phyloP scores from a whole-genome alignment of 2,888 invertebrate species.

The Cerastis leucographa region DNA sequence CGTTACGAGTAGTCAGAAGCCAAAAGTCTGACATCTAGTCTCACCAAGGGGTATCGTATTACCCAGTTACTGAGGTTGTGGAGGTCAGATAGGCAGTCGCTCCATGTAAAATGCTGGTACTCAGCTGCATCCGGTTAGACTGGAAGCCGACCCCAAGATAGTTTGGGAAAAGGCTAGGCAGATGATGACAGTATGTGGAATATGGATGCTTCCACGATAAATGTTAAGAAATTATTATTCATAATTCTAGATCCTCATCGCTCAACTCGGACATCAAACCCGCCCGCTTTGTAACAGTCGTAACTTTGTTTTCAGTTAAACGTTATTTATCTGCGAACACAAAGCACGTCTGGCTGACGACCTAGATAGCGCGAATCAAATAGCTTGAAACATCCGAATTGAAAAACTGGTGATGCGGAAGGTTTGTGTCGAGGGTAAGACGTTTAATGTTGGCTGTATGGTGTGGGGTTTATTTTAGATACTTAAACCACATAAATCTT shows the following conservation, averaged over 20 bases:
- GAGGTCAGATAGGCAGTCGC: too few relatives aligned
- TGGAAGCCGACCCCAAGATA: too few relatives aligned
- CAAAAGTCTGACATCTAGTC: too few relatives aligned
- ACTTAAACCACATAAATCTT: neutral
- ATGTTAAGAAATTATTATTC: neutral
- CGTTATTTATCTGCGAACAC: slow-evolving; percentile 54
- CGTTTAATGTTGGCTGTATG: slow-evolving; percentile 9
- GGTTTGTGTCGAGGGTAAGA: slow-evolving; percentile 16
- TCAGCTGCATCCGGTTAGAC: too few relatives aligned
- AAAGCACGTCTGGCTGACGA: slow-evolving; percentile 56
- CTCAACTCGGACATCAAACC: slow-evolving; percentile 1
- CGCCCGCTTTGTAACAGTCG: slow-evolving; percentile 14
- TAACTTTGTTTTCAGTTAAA: slow-evolving; percentile 47
- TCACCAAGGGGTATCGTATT: too few relatives aligned
- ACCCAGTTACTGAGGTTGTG: too few relatives aligned
- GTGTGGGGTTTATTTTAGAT: neutral
- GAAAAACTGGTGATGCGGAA: slow-evolving; percentile 55
- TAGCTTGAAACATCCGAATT: slow-evolving; percentile 53
- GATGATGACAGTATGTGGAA: neutral
- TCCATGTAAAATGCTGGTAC: too few relatives aligned
- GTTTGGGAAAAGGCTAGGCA: too few relatives aligned
- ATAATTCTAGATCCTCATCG: neutral
- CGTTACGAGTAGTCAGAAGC: too few relatives aligned
- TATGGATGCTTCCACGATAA: neutral
- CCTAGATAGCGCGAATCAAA: slow-evolving; percentile 57